Percentiles rank a stretch among this genome's conserved stretches.
These are phyloP conservation scores for Silurus meridionalis DNA, from an alignment of 2,113 vertebrate genomes.

Conservation along the genomic window DNA sequence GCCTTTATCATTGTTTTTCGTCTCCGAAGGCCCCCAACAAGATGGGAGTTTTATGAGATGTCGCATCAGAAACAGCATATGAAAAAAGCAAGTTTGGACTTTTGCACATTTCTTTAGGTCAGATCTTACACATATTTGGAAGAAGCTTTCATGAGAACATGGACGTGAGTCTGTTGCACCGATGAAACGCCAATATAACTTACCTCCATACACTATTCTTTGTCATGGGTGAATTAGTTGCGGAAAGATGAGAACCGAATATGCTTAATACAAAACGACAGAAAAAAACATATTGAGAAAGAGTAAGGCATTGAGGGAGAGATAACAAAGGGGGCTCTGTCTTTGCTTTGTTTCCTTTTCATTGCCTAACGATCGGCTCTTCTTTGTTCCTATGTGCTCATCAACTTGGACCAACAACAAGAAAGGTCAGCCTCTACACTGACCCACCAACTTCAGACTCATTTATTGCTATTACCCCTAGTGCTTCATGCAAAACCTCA, in stretches of 20 bases:
- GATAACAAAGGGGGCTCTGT: constrained; percentile 62
- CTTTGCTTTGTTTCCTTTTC: constrained; percentile 58
- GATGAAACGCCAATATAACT: not conserved
- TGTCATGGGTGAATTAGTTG: not conserved
- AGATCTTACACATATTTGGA: not conserved
- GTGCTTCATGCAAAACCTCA: constrained; percentile 58
- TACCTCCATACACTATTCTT: not conserved
- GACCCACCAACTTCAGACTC: constrained; percentile 71
- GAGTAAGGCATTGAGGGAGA: constrained; percentile 55
- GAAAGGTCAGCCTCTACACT: constrained; percentile 72
- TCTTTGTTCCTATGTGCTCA: constrained; percentile 64
- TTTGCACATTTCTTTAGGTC: not conserved
- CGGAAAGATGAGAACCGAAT: constrained; percentile 4
- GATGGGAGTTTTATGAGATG: constrained; percentile 57
- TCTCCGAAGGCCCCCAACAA: constrained; percentile 59
- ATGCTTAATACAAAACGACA: not conserved
- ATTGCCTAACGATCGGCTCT: constrained; percentile 58
- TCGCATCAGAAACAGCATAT: constrained; percentile 28
- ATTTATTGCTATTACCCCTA: constrained; percentile 64
- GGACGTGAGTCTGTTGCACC: not conserved
- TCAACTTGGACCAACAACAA: constrained; percentile 70
- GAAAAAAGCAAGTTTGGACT: not conserved
- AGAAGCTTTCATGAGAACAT: not conserved
- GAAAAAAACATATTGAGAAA: constrained; percentile 25
- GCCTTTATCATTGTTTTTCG: constrained; percentile 54